Percentiles rank a stretch among this genome's conserved stretches.
Conservation (phyloP, 2,113 vertebrate genomes). For the Myanophis thanlyinensis region DNA sequence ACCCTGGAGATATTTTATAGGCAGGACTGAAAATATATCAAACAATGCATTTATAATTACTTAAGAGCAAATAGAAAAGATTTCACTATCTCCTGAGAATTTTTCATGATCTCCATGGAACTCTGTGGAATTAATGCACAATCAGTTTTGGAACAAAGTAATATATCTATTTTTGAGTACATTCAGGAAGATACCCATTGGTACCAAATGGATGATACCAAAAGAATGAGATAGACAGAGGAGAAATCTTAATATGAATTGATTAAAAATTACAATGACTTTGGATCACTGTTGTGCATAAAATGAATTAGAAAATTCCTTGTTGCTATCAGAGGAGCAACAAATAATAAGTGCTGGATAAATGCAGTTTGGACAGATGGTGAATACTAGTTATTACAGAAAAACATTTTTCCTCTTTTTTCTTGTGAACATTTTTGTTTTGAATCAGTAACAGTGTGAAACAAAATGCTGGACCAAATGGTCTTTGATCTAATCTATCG, state of each 20-base stretch:
- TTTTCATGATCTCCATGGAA: neutral
- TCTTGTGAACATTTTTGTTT: neutral
- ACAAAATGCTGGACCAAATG: neutral
- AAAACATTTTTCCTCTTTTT: neutral
- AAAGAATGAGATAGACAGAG: neutral
- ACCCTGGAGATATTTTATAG: neutral
- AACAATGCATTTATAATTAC: neutral
- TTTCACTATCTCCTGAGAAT: neutral
- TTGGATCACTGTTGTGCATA: neutral
- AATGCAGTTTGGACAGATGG: neutral
- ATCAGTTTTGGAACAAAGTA: neutral
- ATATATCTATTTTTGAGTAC: neutral
- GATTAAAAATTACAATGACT: neutral
- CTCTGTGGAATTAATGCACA: neutral
- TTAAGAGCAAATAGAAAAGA: neutral
- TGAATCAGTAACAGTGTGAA: neutral
- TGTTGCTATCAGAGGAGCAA: neutral
- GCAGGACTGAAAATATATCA: neutral
- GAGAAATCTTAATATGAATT: neutral
- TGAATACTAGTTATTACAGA: neutral
- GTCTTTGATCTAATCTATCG: neutral
- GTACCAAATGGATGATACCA: neutral
- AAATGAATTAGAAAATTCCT: neutral
- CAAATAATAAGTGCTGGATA: neutral
- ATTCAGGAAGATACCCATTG: neutral